Percentiles rank a stretch among this genome's conserved stretches.
These are phyloP conservation scores for Bergia sp. DNA, from an alignment of 92 coral and sea anemone species.

Conservation along the genomic window DNA sequence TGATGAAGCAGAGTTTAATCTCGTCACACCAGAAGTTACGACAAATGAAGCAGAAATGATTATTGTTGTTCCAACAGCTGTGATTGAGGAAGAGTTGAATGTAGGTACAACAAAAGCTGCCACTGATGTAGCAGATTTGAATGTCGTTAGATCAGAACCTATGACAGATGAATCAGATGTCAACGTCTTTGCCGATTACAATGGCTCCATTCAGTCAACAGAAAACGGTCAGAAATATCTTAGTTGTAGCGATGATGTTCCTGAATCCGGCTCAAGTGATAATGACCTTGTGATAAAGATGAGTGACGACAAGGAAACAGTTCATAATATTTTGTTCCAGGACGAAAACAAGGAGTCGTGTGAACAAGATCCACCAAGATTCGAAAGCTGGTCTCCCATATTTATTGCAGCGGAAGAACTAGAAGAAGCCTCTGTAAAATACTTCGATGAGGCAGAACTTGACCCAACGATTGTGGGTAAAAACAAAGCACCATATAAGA, in stretches of 20 bases:
- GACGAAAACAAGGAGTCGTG: background rate
- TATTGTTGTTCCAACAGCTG: background rate
- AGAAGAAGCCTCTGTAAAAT: background rate
- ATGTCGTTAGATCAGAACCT: background rate
- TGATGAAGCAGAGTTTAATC: background rate
- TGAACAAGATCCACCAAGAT: background rate
- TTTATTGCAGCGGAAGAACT: constrained; percentile 8
- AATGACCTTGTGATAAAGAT: background rate
- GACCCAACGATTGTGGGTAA: background rate
- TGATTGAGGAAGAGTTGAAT: background rate
- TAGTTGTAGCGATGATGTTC: background rate
- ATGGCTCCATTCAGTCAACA: background rate
- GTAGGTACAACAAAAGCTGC: background rate
- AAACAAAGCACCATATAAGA: background rate
- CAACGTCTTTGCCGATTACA: background rate
- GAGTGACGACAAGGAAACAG: background rate
- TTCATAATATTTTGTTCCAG: too few relatives aligned
- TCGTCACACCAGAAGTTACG: background rate
- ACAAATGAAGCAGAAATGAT: background rate
- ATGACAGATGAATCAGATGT: too few relatives aligned
- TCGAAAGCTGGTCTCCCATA: constrained; percentile 14
- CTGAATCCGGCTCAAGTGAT: background rate
- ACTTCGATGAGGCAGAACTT: background rate
- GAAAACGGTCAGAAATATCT: background rate
- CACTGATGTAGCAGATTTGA: background rate